Base-by-base conservation (phyloP, 2,113 vertebrate species). In the Sinocyclocheilus rhinocerous region DNA sequence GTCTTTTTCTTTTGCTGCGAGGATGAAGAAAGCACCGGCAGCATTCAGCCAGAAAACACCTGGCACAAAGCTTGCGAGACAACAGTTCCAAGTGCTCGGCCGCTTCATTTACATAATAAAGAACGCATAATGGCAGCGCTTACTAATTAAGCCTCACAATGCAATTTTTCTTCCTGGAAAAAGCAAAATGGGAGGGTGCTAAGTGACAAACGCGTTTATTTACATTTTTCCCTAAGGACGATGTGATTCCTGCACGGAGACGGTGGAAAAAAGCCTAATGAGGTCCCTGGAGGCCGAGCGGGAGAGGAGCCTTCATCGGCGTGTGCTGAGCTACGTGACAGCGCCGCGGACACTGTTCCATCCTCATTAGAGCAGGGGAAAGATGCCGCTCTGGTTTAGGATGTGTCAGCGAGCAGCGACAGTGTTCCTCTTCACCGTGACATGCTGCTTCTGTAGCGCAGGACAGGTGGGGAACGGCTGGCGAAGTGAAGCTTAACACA, bases 51-150 rank as follows among this genome's bases (percentile, higher is more conserved):
- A 48, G 79, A 52, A 89, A 91, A 89, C 91, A 92, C 90, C 89
- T 91, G 42, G 45, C 45, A 48, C 45, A 48, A 48, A 48, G 45
- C 45, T 48, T 11, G 45, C 10, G 11, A 48, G 10, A 48, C 45
- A 48, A 48, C 45, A 3, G 45, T 3, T 48, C 45, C 45, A 12
- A 48, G 45, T 12, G 45, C 45, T 48, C 45, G 45, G 45, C 10
- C 45, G 72, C 82, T 86, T 89, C 88, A 92, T 91, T 91, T 91
- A 90, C 92, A 91, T 91, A 84, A 92, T 89, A 92, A 90, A 88
- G 89, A 90, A 90, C 81, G 63, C 84, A 26, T 89, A 91, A 91
- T 88, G 89, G 86, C 89, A 87, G 83, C 29, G 84, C 88, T 90
- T 89, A 88, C 89, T 91, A 92, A 92, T 92, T 91, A 92, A 91